phyloP scores from a whole-genome alignment of 2,113 vertebrate genomes.

The Nothoprocta perdicaria region DNA sequence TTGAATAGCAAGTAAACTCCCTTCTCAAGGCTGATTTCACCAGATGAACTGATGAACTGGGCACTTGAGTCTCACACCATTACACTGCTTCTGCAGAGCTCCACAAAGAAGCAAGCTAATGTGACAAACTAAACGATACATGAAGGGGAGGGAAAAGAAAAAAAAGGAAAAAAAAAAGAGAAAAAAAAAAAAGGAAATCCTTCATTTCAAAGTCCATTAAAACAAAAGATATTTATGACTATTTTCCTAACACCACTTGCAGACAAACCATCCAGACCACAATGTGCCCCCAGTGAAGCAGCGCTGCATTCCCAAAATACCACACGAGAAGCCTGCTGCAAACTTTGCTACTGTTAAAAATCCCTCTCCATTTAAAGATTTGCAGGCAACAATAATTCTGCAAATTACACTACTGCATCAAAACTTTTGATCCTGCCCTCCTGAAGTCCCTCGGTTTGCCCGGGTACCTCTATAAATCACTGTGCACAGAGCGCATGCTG shows the following conservation, averaged over 20 bases:
- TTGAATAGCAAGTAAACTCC: not conserved
- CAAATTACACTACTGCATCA: not conserved
- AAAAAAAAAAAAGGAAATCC: not conserved
- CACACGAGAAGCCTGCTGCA: fast-evolving
- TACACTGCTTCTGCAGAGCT: not conserved
- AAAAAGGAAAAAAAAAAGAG: not conserved
- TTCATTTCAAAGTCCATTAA: not conserved
- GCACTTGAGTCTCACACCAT: not conserved
- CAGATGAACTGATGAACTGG: fast-evolving
- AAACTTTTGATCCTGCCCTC: not conserved
- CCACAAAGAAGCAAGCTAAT: not conserved
- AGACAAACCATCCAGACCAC: not conserved
- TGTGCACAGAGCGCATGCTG: fast-evolving
- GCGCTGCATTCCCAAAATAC: not conserved
- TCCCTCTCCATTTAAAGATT: not conserved
- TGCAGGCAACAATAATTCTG: not conserved
- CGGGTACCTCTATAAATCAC: not conserved
- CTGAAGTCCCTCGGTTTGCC: not conserved
- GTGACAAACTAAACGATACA: not conserved
- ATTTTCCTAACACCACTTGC: not conserved
- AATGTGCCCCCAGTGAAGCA: not conserved
- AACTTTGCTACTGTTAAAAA: not conserved
- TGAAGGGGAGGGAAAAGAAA: not conserved
- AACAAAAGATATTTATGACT: not conserved
- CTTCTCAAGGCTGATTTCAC: not conserved